Base-by-base conservation (phyloP, 2,797 vertebrate genomes). In the Florisuga fusca region DNA sequence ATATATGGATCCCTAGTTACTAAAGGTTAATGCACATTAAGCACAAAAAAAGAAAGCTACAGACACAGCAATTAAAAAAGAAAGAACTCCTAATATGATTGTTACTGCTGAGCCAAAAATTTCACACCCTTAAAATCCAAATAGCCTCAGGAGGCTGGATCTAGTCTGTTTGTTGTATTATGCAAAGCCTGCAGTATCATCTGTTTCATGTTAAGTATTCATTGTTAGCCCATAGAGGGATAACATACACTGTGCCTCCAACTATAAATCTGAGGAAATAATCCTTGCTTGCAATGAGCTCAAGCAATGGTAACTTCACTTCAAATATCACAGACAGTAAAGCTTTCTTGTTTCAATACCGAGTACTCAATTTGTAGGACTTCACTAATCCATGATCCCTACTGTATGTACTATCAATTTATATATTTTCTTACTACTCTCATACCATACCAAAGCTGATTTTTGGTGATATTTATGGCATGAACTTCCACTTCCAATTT, bases 71-170 rank as follows among this genome's bases (percentile, higher is more conserved):
- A 62, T 33, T 84, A 29, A 71, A 41, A 41, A 66, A 84, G 59
- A 76, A 86, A 80, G 46, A 25, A 61, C 4, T 80, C 38, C 8
- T n/a, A 48, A 71, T 9, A 15, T 14, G 27, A 89, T 27, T n/a
- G 54, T n/a, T 11, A 20, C 25, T 41, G 21, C 57, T 67, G 67
- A 89, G 63, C 23, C 48, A 91, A 72, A 67, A 88, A 71, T 90
- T 92, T 79, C 88, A 96, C 84, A 82, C 67, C 84, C 34, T 71
- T 66, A 75, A 84, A 84, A 93, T 73, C 63, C 79, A 85, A 59
- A 69, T 18, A 84, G 74, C 33, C 71, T 78, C 79, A 17, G 33
- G 71, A 22, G 41, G 21, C 9, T 94, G 87, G 33, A 78, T 91
- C 19, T 46, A 66, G 57, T 76, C 16, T 58, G 62, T 55, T 69